Evolutionary conservation across 2,113 vertebrate species (phyloP).

Genomic region (Cottus gobio): DNA sequence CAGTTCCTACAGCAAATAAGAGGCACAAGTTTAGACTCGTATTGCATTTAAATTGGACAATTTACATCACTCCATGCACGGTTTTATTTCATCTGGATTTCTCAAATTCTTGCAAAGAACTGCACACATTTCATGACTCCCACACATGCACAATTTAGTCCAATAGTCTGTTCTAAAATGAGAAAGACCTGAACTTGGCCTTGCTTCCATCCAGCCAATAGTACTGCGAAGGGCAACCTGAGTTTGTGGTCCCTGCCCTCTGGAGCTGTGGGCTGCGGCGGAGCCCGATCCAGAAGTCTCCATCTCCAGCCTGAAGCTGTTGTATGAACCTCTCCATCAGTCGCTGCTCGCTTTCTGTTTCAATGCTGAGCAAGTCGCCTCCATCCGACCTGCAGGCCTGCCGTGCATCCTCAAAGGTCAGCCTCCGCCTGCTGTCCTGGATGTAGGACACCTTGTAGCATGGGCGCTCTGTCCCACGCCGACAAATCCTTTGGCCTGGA

Average conservation of each 20-base stretch:
- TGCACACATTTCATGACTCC: slow-evolving; percentile 16
- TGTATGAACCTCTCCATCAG: slow-evolving; percentile 88
- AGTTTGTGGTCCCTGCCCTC: slow-evolving; percentile 62
- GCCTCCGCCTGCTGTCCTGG: slow-evolving; percentile 85
- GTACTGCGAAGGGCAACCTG: slow-evolving; percentile 85
- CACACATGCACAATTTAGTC: slow-evolving; percentile 17
- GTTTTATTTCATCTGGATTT: neutral
- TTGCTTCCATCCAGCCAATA: slow-evolving; percentile 91
- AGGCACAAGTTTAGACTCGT: neutral
- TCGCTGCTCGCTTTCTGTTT: slow-evolving; percentile 89
- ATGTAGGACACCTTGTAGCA: slow-evolving; percentile 94
- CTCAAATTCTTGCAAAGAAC: slow-evolving; percentile 1
- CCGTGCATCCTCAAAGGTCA: slow-evolving; percentile 87
- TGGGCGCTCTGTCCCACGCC: slow-evolving; percentile 87
- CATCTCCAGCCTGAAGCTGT: slow-evolving; percentile 84
- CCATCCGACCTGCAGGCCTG: slow-evolving; percentile 85
- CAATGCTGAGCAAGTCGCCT: slow-evolving; percentile 90
- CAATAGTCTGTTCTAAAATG: slow-evolving; percentile 16
- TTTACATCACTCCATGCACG: neutral
- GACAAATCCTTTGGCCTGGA: slow-evolving; percentile 90
- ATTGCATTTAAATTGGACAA: neutral
- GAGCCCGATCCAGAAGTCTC: slow-evolving; percentile 96
- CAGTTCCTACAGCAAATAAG: slow-evolving; percentile 87
- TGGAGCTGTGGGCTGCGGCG: slow-evolving; percentile 75
- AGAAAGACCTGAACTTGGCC: slow-evolving; percentile 86